phyloP scores from a whole-genome alignment of 2,888 invertebrate genomes.

The Altica lythri region DNA sequence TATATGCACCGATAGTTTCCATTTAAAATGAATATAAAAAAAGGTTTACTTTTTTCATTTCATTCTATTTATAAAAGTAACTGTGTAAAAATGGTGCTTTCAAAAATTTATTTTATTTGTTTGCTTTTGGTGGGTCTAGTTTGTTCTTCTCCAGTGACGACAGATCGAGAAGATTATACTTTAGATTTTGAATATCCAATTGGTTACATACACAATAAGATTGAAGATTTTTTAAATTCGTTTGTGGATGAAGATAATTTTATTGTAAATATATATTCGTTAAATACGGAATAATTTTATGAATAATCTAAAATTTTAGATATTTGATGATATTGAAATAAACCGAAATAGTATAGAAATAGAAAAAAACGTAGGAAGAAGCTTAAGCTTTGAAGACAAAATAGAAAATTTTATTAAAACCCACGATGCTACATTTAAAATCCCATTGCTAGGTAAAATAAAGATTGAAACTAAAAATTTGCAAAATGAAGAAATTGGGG shows the following conservation, averaged over 20 bases:
- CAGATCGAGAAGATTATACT: conserved; percentile 54
- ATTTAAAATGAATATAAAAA: conserved; percentile 25
- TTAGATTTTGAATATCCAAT: conserved; percentile 71
- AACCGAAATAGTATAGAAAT: conserved; percentile 67
- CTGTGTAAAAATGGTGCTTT: conserved; percentile 26
- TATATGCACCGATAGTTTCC: conserved; percentile 11
- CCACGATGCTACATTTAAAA: conserved; percentile 76
- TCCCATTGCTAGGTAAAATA: conserved; percentile 75
- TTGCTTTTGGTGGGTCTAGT: conserved; percentile 28
- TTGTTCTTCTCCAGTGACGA: conserved; percentile 41
- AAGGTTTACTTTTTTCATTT: conserved; percentile 16
- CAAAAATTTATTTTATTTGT: conserved; percentile 24
- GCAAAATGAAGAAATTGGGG: conserved; percentile 72
- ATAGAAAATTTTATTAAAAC: conserved; percentile 72
- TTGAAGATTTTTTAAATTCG: conserved; percentile 62
- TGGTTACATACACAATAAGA: conserved; percentile 73
- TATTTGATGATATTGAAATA: conserved; percentile 51
- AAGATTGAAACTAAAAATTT: conserved; percentile 77
- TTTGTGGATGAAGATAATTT: conserved; percentile 75
- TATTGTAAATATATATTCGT: conserved; percentile 18
- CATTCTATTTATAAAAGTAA: conserved; percentile 20
- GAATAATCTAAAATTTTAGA: conserved; percentile 29
- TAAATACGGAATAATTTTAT: not conserved
- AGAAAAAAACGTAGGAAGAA: conserved; percentile 61
- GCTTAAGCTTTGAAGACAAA: conserved; percentile 65